Evolutionary conservation across 2,797 vertebrate genomes (phyloP), one percentile per base, ranked within the genome.

Genomic region (Pipistrellus pipistrellus): DNA sequence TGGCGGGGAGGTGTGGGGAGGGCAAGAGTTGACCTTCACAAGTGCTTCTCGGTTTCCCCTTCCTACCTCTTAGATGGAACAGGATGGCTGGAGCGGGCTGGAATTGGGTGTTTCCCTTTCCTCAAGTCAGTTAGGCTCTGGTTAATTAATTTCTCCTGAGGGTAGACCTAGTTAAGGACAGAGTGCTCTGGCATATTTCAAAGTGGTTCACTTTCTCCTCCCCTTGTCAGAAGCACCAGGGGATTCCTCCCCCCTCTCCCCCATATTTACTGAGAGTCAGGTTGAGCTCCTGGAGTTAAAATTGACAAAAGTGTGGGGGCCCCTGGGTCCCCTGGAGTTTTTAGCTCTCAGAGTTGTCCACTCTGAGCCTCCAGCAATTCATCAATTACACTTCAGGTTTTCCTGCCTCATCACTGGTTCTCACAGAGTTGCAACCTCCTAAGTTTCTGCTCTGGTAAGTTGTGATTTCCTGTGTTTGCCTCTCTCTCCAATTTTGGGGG

Each of bases 401-500:
- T 62, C n/a, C 35, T 23, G 30, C n/a, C 27, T 55, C 11, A 48
- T 78, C 23, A 9, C 62, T 8, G 35, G 55, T 64, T 44, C 23
- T 23, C 2, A 27, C 0, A 0, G 18, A 38, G 35, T 23, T 21
- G 46, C 18, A 2, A 3, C 18, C 32, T 41, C 38, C 18, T 17
- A 41, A 9, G 7, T 11, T n/a, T 76, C 35, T 83, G 62, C 53
- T 62, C 32, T 21, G 86, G 27, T 73, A 48, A 73, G 32, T 35
- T 46, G 57, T 59, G 57, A 81, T 75, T 85, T 57, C 46, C 38
- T 48, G 18, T 30, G 13, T 44, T 51, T 17, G 30, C 41, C 23
- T 76, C 53, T 73, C 23, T 86, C 68, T 66, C 55, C 30, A 38
- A 1, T 81, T 81, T 64, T 11, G 23, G 35, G 35, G 75, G 55